Base-by-base conservation (phyloP, 2,113 vertebrate species). In the Grus americana region DNA sequence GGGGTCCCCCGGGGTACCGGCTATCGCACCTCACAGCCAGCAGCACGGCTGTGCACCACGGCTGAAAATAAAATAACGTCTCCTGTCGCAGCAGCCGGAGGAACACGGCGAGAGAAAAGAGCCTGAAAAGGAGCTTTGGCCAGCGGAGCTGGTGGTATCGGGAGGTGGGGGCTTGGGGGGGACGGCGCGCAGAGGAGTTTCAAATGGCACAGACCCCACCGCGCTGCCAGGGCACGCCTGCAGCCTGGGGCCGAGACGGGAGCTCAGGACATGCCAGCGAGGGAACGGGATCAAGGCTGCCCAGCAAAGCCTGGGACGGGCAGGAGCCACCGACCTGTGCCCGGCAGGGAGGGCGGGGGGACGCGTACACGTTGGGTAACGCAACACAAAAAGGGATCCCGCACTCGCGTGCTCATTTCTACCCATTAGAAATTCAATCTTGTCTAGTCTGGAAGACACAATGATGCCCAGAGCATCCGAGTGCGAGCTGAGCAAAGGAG, bases 1-100 rank as follows among this genome's bases (percentile, higher is more conserved):
- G 3, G 18, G n/a, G 52, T 67, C 72, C 30, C n/a, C 1, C 6
- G 0, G 0, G 11, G 3, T 14, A 15, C 8, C 73, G 24, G 49
- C 9, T 16, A 22, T 13, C 6, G 10, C 40, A 17, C 24, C 36
- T 10, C 47, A 12, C 29, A 15, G 55, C 36, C 68, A 18, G 70
- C 44, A 14, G 54, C 52, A 36, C 3, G 6, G 46, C 42, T 8
- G 3, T 2, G 11, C 29, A 7, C 50, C 8, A 0, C 4, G 0
- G 74, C 38, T 6, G 11, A 15, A 52, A 49, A 22, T 8, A 24
- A 46, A 44, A 20, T 2, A 21, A 9, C 61, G 34, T 22, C 65
- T 34, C 23, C 81, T 29, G 36, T 34, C 54, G 9, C 3, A 0
- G n/a, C 2, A 27, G 11, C 19, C 73, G 4, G 38, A 59, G 67